Evolutionary conservation across 1,140 invertebrate species (phyloP), one percentile per base, ranked within the genome.

Genomic region (Glossosoma conforme): DNA sequence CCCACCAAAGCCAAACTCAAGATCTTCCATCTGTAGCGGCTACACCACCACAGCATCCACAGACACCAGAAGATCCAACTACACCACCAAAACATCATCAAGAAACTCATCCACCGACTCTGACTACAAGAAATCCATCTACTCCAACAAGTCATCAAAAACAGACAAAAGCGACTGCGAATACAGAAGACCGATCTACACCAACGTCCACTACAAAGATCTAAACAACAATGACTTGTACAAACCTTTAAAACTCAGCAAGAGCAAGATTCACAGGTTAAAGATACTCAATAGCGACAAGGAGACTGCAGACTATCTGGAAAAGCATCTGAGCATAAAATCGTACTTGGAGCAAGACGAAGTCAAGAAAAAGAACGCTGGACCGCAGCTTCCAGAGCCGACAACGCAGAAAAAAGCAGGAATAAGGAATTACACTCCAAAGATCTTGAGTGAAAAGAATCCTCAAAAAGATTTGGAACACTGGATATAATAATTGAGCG

Each of bases 341-440:
- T 78, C 77, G 38, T 80, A 80, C 60, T 61, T 80, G 41, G 77
- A 75, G 37, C 77, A 79, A 43, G 66, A 72, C 18, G 76, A 77
- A 58, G 70, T 77, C 58, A 69, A 65, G 1, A 70, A 72, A 50
- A 43, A 61, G 17, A 66, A 65, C 19, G 46, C 54, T 6, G 62
- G 41, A 11, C 40, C 50, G 3, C 41, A 46, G 42, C 13, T 58
- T 17, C 52, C 58, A 28, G 61, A 62, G 3, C 64, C 68, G 9
- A 64, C 72, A 44, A 62, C 63, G 24, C 66, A 66, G 6, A 77
- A 76, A 38, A 74, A 72, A 60, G 66, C 72, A 2, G 79, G 79
- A 6, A 80, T 83, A 56, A 73, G 81, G 52, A 82, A 83, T 63
- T 83, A 84, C 50, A 82, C 77, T 2, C 81, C 82, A 0, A 84